A percentile compares a stretch with the other conserved stretches of the same genome.
Evolutionary conservation across 2,888 invertebrate species (phyloP).

Genomic region (Leptopilina myrica): DNA sequence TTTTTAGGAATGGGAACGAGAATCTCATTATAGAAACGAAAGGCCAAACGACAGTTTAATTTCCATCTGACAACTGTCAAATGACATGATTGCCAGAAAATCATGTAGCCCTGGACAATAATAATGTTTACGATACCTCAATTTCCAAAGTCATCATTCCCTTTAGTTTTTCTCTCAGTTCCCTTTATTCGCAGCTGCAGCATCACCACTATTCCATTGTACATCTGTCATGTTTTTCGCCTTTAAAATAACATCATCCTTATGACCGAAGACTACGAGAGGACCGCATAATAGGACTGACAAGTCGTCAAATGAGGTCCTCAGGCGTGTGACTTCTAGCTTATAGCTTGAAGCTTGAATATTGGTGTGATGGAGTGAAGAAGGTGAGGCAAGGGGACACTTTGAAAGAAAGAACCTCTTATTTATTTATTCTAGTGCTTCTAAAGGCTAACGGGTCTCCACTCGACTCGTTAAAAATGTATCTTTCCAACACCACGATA

Average conservation of each 20-base stretch:
- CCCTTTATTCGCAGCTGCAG: constrained; percentile 70
- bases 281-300: constrained; percentile 42
- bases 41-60: constrained; percentile 22
- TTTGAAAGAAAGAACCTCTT: constrained; percentile 63
- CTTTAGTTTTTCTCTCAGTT: constrained; percentile 50
- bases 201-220: constrained; percentile 68
- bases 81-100: constrained; percentile 31
- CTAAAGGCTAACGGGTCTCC: constrained; percentile 51
- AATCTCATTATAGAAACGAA: background rate
- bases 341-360: constrained; percentile 7
- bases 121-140: constrained; percentile 31
- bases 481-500: constrained; percentile 54
- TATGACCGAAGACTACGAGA: constrained; percentile 67
- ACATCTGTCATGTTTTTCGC: constrained; percentile 75
- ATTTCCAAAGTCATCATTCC: constrained; percentile 31
- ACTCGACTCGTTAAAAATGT: constrained; percentile 58
- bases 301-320: constrained; percentile 39
- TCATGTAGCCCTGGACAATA: constrained; percentile 21
- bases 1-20: background rate
- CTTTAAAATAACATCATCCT: constrained; percentile 73
- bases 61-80: constrained; percentile 27
- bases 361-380: constrained; percentile 41
- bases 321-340: constrained; percentile 25
- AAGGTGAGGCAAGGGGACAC: constrained; percentile 35
- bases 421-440: constrained; percentile 70